A percentile compares a stretch with the other conserved stretches of the same genome.
phyloP scores from a whole-genome alignment of 2,888 invertebrate genomes.

The Fragum whitleyi region DNA sequence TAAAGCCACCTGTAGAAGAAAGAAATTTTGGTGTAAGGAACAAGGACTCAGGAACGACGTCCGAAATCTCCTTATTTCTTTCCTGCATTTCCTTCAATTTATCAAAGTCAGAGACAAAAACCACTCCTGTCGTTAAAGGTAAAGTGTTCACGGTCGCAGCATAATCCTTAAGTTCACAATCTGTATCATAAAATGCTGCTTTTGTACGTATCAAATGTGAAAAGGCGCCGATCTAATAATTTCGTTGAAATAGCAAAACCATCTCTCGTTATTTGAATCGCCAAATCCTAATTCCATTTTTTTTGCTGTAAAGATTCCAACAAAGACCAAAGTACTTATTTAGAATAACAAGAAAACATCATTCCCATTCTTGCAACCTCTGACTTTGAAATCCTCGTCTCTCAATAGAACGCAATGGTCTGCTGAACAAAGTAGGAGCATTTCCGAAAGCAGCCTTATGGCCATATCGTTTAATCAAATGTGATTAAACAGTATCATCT shows the following conservation, averaged over 20 bases:
- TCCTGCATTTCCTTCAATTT: slow-evolving; percentile 9
- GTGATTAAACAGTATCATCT: not conserved
- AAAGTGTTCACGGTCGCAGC: not conserved
- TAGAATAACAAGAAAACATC: not conserved
- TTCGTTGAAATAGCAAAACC: slow-evolving; percentile 18
- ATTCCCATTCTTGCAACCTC: not conserved
- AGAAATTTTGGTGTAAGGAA: not conserved
- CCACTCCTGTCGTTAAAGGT: not conserved
- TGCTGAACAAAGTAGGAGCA: not conserved
- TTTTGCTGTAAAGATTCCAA: slow-evolving; percentile 15
- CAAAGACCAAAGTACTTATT: not conserved
- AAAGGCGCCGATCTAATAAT: slow-evolving; percentile 6
- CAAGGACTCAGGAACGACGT: not conserved
- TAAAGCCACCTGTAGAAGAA: too few species aligned
- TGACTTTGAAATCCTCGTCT: slow-evolving; percentile 12
- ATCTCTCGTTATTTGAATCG: slow-evolving; percentile 9
- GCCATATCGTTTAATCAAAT: slow-evolving; percentile 3
- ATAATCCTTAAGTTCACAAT: slow-evolving; percentile 4
- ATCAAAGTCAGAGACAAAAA: slow-evolving; percentile 8
- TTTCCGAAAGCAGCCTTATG: slow-evolving; percentile 15
- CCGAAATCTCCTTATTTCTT: slow-evolving; percentile 11
- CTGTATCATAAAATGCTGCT: slow-evolving; percentile 2
- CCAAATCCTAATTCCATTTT: slow-evolving; percentile 1
- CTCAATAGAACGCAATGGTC: slow-evolving; percentile 5
- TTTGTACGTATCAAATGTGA: slow-evolving; percentile 1